Evolutionary conservation across 1,140 invertebrate genomes (phyloP).

Genomic region (Augochlora pura): DNA sequence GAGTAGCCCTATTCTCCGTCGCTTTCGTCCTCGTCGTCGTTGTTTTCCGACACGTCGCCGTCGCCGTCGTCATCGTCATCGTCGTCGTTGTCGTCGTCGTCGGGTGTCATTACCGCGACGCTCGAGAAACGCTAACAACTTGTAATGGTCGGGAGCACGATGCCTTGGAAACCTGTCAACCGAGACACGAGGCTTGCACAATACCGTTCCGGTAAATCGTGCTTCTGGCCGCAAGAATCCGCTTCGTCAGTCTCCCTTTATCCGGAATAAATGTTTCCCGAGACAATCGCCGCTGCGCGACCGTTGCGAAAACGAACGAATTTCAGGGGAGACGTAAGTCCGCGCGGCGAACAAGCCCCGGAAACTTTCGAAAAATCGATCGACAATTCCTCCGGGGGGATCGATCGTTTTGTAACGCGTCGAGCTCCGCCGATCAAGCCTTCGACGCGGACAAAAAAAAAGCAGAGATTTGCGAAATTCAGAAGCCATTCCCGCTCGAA

Average conservation of each 20-base stretch:
- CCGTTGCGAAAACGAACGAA: slow-evolving; percentile 7
- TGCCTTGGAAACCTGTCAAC: slow-evolving; percentile 63
- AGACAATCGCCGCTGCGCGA: slow-evolving; percentile 17
- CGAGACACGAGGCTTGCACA: slow-evolving; percentile 58
- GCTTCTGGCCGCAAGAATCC: slow-evolving; percentile 51
- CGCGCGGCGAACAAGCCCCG: too few relatives aligned
- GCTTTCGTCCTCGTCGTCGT: background rate
- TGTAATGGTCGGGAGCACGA: slow-evolving; percentile 44
- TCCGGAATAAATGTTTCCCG: slow-evolving; percentile 50
- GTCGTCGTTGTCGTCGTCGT: slow-evolving; percentile 30
- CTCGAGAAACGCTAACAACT: slow-evolving; percentile 51
- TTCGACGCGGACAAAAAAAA: too few relatives aligned
- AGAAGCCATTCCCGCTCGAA: too few relatives aligned
- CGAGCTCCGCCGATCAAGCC: too few relatives aligned
- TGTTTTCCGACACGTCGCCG: slow-evolving; percentile 36
- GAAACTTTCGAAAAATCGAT: background rate
- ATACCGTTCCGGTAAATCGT: slow-evolving; percentile 57
- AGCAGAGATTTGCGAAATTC: too few relatives aligned
- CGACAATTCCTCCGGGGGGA: too few relatives aligned
- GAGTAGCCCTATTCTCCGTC: too few relatives aligned
- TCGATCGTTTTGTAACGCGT: too few relatives aligned
- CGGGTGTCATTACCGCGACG: slow-evolving; percentile 51
- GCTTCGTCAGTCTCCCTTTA: slow-evolving; percentile 60
- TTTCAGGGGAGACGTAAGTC: background rate
- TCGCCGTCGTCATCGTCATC: background rate